Evolutionary conservation across 2,113 vertebrate species (phyloP), one percentile per base, ranked within the genome.

Genomic region (Cyphomyrus discorhynchus): DNA sequence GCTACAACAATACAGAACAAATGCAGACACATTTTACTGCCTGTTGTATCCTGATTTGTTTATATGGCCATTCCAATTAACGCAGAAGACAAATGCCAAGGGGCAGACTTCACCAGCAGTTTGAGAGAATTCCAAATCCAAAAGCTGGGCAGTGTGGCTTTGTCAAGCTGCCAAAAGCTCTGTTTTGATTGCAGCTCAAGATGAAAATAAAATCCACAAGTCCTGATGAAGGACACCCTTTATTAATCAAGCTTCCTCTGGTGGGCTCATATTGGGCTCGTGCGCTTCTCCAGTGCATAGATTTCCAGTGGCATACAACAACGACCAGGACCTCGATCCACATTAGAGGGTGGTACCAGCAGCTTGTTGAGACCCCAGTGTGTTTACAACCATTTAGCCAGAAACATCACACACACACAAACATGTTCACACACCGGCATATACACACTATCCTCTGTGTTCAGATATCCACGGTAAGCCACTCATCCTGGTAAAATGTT

Each of bases 101-200:
- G 15, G 42, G 6, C 24, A 21, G 46, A 0, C 27, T 56, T 62
- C 31, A 42, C 88, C 52, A 85, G 83, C 11, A 35, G 47, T 45
- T 53, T 80, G 66, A 52, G n/a, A 3, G 11, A 46, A 42, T 46
- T 88, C 35, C 89, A 80, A 90, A 80, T 24, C 80, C 31, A 24
- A 86, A 39, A 86, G 56, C 84, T 47, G 58, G 21, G 47, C n/a
- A 35, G 83, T 42, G 31, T 24, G 46, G 24, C 84, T 31, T 50
- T 13, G 66, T 47, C 62, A 89, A 15, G 9, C 70, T 82, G 86
- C 66, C 86, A 53, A 80, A 5, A 27, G 86, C 49, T 90, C 35
- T 56, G 47, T 90, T 88, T 86, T 85, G 47, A 87, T 86, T 77
- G 89, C 84, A 90, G 85, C 89, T 42, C 24, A 27, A 90, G 84